phyloP scores from a whole-genome alignment of 1,140 invertebrate genomes.

The Choristoneura fumiferana region DNA sequence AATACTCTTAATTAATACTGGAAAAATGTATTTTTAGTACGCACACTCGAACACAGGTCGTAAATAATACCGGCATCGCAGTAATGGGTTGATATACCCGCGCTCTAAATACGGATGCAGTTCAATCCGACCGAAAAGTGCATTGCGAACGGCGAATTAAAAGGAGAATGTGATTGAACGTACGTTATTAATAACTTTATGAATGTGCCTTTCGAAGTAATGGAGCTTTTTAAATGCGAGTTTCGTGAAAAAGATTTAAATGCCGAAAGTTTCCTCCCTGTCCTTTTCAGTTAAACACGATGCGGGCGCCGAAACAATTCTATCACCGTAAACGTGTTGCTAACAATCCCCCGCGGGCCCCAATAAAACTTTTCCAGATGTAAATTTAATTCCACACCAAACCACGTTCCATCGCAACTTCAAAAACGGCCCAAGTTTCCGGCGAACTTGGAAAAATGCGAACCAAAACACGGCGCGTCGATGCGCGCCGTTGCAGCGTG shows the following conservation, averaged over 20 bases:
- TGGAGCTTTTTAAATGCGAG: too few relatives aligned
- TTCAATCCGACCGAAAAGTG: too few relatives aligned
- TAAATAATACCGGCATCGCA: too few relatives aligned
- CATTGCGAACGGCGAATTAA: too few relatives aligned
- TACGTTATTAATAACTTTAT: too few relatives aligned
- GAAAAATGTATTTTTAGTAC: too few relatives aligned
- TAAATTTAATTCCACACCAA: slow-evolving; percentile 19
- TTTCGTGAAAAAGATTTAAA: slow-evolving; percentile 3
- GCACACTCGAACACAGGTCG: too few relatives aligned
- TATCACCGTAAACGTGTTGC: background rate
- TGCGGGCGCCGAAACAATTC: slow-evolving; percentile 13
- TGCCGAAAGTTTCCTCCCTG: background rate
- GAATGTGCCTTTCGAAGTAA: too few relatives aligned
- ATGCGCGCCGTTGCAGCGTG: slow-evolving; percentile 42
- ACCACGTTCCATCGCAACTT: slow-evolving; percentile 23
- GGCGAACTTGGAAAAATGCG: slow-evolving; percentile 27
- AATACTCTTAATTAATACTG: too few relatives aligned
- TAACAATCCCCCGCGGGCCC: background rate
- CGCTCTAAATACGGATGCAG: too few relatives aligned
- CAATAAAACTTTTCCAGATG: slow-evolving; percentile 11
- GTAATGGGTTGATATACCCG: too few relatives aligned
- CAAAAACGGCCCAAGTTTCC: slow-evolving; percentile 22
- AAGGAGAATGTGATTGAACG: too few relatives aligned
- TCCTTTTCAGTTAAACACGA: slow-evolving; percentile 5
- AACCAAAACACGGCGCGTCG: slow-evolving; percentile 40